Conservation (phyloP, 2,888 invertebrate genomes). For the Spatulosminthurus flaviceps region DNA sequence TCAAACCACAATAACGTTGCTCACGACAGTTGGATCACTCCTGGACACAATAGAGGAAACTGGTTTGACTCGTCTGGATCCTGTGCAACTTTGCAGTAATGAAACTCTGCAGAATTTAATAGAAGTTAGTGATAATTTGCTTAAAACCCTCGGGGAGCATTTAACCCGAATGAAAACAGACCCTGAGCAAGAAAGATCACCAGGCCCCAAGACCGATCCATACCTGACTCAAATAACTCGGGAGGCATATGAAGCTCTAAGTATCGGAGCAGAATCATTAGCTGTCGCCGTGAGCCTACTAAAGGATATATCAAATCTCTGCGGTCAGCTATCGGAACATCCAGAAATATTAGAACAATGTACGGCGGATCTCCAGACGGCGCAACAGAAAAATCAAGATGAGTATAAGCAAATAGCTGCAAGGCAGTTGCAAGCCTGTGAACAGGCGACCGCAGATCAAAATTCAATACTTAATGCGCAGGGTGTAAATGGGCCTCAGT, state of each 20-base stretch:
- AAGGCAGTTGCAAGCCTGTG: background rate
- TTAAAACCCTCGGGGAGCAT: slow-evolving; percentile 2
- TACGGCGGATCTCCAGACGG: background rate
- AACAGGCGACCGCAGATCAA: background rate
- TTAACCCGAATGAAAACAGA: background rate
- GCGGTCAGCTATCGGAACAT: slow-evolving; percentile 19
- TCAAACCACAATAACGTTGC: slow-evolving; percentile 23
- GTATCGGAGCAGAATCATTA: slow-evolving; percentile 34
- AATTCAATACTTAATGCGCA: too few species aligned
- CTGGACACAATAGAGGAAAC: slow-evolving; percentile 38
- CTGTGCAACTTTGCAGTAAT: slow-evolving; percentile 35
- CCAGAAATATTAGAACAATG: slow-evolving; percentile 19
- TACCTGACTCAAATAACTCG: slow-evolving; percentile 3
- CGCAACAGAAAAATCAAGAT: slow-evolving; percentile 16
- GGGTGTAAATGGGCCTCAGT: too few species aligned
- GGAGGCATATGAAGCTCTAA: slow-evolving; percentile 38
- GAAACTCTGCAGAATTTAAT: slow-evolving; percentile 16
- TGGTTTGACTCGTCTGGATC: slow-evolving; percentile 34
- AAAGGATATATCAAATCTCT: slow-evolving; percentile 22
- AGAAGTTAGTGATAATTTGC: background rate
- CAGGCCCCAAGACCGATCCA: slow-evolving; percentile 5
- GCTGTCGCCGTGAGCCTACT: slow-evolving; percentile 26
- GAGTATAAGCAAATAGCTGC: background rate
- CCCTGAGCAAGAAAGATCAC: too few species aligned
- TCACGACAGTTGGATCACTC: slow-evolving; percentile 32